Evolutionary conservation across 1,140 invertebrate species (phyloP).

Genomic region (Drosophila ficusphila): DNA sequence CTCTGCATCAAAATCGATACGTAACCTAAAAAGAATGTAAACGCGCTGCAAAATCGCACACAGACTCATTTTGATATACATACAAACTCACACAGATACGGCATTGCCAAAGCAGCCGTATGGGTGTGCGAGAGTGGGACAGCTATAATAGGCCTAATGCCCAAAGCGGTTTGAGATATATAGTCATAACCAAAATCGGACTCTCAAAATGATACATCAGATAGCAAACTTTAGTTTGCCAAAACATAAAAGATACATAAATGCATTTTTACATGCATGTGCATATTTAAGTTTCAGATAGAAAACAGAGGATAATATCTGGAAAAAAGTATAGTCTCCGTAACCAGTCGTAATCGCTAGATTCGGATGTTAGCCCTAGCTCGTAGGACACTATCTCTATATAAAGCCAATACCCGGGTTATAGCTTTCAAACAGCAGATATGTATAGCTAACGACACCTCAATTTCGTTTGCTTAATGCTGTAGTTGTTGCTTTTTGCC

Average conservation of each 20-base stretch:
- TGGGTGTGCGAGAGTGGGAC: constrained; percentile 41
- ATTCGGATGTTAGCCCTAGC: not conserved
- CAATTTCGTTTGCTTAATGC: constrained; percentile 37
- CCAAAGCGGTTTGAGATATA: constrained; percentile 8
- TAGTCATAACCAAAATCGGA: not conserved
- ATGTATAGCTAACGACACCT: constrained; percentile 56
- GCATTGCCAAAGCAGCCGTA: constrained; percentile 15
- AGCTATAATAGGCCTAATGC: constrained; percentile 64
- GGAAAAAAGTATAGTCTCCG: not conserved
- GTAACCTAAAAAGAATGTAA: constrained; percentile 81
- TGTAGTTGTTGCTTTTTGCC: constrained; percentile 62
- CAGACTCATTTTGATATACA: constrained; percentile 46
- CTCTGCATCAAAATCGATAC: constrained; percentile 75
- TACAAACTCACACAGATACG: constrained; percentile 41
- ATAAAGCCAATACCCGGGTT: constrained; percentile 3
- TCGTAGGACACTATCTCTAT: constrained; percentile 1
- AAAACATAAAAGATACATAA: not conserved
- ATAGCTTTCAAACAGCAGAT: constrained; percentile 31
- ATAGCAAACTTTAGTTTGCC: not conserved
- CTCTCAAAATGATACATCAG: not conserved
- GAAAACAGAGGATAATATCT: not conserved
- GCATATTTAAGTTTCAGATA: not conserved
- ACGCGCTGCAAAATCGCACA: constrained; percentile 60
- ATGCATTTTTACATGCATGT: not conserved
- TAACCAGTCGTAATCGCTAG: not conserved